A percentile compares a stretch with the other conserved stretches of the same genome.
phyloP scores from a whole-genome alignment of 2,797 vertebrate species.

The Mergus octosetaceus region DNA sequence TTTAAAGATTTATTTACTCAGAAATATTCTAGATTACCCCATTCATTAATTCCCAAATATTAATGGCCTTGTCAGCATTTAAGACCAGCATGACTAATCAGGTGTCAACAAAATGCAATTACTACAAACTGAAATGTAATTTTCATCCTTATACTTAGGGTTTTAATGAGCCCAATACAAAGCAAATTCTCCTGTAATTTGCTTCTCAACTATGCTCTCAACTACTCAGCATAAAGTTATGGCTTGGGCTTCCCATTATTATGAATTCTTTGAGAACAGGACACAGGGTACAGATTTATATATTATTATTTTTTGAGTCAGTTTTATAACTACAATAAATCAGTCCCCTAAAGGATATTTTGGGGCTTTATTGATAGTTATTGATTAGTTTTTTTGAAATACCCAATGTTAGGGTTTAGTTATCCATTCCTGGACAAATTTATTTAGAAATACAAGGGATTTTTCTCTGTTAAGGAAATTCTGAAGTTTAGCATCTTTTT shows the following conservation, averaged over 20 bases:
- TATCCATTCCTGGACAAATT: neutral
- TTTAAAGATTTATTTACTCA: conserved; percentile 45
- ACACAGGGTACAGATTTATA: neutral
- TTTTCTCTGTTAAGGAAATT: neutral
- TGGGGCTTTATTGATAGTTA: neutral
- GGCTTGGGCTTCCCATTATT: neutral
- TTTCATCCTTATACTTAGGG: conserved; percentile 15
- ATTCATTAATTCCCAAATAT: conserved; percentile 54
- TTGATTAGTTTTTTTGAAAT: neutral
- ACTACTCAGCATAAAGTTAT: neutral
- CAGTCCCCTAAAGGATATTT: neutral
- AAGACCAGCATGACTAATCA: conserved; percentile 54
- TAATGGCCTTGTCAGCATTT: conserved; percentile 41
- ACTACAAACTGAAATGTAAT: conserved; percentile 42
- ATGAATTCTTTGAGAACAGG: neutral
- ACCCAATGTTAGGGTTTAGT: neutral
- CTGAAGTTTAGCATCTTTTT: fast-evolving
- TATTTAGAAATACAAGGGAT: neutral
- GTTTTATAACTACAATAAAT: neutral
- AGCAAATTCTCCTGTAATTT: conserved; percentile 12
- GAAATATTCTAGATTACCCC: conserved; percentile 23
- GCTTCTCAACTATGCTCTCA: neutral
- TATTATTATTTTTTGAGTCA: neutral
- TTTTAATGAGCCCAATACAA: conserved; percentile 48
- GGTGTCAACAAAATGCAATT: conserved; percentile 59